Conservation (phyloP, 2,888 invertebrate genomes). For the Protophormia terraenovae region DNA sequence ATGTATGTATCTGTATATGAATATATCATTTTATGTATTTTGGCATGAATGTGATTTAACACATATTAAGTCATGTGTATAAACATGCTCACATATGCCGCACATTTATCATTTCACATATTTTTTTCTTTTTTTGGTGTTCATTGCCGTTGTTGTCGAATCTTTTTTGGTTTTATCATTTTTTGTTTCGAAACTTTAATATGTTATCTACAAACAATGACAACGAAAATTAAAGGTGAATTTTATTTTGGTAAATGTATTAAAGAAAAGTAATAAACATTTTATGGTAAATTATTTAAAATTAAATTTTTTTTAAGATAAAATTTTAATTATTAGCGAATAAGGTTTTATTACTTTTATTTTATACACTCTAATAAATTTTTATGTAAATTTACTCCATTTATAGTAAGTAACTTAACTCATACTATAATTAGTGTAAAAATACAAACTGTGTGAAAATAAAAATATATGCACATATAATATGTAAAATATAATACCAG, state of each 20-base stretch:
- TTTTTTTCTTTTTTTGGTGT: background rate
- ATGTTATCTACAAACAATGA: slow-evolving; percentile 5
- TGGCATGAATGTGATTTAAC: slow-evolving; percentile 53
- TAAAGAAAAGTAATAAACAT: background rate
- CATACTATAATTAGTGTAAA: too few species aligned
- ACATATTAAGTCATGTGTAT: slow-evolving; percentile 64
- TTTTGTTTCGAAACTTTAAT: background rate
- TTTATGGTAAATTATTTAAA: background rate
- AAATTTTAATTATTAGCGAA: too few species aligned
- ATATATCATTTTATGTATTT: slow-evolving; percentile 16
- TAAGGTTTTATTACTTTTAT: too few species aligned
- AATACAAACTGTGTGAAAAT: too few species aligned
- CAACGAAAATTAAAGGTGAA: background rate
- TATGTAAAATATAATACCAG: too few species aligned
- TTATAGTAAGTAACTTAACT: too few species aligned
- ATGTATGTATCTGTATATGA: background rate
- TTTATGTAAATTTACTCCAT: too few species aligned
- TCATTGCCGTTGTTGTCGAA: background rate
- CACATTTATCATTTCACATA: slow-evolving; percentile 56
- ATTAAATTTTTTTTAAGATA: background rate
- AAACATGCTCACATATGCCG: slow-evolving; percentile 55
- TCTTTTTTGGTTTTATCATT: slow-evolving; percentile 1
- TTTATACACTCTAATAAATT: too few species aligned
- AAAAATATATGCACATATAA: too few species aligned
- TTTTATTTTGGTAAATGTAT: background rate